phyloP scores from a whole-genome alignment of 2,113 vertebrate species.

The Cygnus atratus region DNA sequence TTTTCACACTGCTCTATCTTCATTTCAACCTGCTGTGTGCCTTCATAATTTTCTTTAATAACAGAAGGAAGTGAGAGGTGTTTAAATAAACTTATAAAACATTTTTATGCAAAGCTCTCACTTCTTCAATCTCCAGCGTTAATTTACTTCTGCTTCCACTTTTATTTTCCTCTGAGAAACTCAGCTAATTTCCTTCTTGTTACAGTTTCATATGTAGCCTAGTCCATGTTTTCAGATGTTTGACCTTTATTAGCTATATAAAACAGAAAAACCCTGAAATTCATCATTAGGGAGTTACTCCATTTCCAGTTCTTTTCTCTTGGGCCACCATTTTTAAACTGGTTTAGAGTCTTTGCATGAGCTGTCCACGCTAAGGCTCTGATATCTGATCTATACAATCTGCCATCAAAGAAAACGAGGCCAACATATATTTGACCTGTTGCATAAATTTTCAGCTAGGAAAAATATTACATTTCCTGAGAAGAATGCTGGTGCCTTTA shows the following conservation, averaged over 20 bases:
- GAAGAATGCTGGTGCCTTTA: neutral
- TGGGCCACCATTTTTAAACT: conserved; percentile 11
- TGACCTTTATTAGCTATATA: neutral
- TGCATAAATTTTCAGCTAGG: neutral
- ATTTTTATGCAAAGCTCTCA: neutral
- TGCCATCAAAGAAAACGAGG: neutral
- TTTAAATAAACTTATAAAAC: neutral
- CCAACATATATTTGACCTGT: neutral
- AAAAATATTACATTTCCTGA: neutral
- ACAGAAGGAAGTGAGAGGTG: neutral
- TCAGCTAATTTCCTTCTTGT: neutral
- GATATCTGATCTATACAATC: neutral
- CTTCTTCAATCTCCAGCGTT: neutral
- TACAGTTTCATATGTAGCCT: neutral
- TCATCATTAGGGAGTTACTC: neutral
- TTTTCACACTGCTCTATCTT: neutral
- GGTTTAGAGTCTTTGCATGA: neutral
- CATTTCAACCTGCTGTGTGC: neutral
- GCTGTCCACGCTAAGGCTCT: neutral
- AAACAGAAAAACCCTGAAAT: neutral
- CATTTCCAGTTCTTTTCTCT: neutral
- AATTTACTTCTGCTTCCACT: neutral
- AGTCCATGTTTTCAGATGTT: neutral
- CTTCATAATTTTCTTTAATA: neutral
- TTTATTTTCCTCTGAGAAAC: neutral